Evolutionary conservation across 2,888 invertebrate species (phyloP), one percentile per base, ranked within the genome.

Genomic region (Ariolimax columbianus): DNA sequence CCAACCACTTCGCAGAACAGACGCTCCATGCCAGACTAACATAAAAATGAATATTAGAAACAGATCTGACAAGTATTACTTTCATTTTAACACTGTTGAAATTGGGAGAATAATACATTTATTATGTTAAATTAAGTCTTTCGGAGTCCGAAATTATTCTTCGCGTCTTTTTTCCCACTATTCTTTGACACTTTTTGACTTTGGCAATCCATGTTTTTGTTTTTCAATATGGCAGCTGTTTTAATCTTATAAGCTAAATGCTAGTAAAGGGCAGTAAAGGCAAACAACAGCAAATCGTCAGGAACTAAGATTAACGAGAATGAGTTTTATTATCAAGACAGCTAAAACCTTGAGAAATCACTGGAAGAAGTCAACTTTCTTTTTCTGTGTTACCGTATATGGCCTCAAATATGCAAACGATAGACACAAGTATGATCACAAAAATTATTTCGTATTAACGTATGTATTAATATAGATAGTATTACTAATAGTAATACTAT

Each of bases 361-460:
- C 94, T 98, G 98, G 98, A 98, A 98, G 93, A 98, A 98, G 93
- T 96, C 97, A 0, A 94, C 96, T 0, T 95, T 97, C 91, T 96
- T 96, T 66, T 95, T 96, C 36, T 95, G 96, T 79, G 95, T 96
- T 7, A 91, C 96, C 43, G 95, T 95, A 38, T 98, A 97, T 94
- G 97, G 97, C 14, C 94, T 95, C 19, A 95, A 96, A 84, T 97
- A 96, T 92, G 95, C 95, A 1, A 96, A 96, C 92, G 96, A 97
- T 91, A 95, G 96, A 95, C 96, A 96, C 92, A 95, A 97, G 97
- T 98, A 95, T 80, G 83, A 55, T 3, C 23, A 3, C 23, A 17
- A 17, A 55, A 19, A 17, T 55, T 19, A 55, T 9, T 19, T 23
- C 11, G 23, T 3, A 55, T 23, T 3, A 55, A 19, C 23, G 19